Percentiles rank a stretch among this genome's conserved stretches.
Conservation (phyloP, 2,888 invertebrate species). For the Vesta saturnalis region DNA sequence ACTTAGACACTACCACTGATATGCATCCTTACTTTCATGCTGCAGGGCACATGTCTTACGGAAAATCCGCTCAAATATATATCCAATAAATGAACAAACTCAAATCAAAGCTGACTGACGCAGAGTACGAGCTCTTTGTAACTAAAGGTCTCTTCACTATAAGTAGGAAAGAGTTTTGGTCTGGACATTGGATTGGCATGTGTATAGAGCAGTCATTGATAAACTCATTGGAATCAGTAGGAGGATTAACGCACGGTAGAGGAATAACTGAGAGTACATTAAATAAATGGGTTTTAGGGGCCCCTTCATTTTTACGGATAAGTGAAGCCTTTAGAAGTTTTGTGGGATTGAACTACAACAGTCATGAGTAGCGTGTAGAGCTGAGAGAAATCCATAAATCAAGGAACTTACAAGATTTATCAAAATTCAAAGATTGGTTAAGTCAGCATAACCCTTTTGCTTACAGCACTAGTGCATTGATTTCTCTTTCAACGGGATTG, state of each 20-base stretch:
- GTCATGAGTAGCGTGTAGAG: not conserved
- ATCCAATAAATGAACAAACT: not conserved
- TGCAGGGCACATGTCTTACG: too few relatives aligned
- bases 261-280: too few relatives aligned
- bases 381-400: constrained; percentile 1
- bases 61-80: too few relatives aligned
- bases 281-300: constrained; percentile 6
- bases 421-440: too few relatives aligned
- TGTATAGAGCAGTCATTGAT: constrained; percentile 1
- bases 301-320: not conserved
- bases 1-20: too few relatives aligned
- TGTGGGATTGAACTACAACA: not conserved
- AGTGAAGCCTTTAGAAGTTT: constrained; percentile 7
- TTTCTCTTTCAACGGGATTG: not conserved
- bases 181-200: not conserved
- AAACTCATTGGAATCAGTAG: not conserved
- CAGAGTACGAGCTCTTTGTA: not conserved
- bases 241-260: too few relatives aligned
- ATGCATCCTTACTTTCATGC: too few relatives aligned
- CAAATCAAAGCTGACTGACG: too few relatives aligned
- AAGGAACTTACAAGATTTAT: too few relatives aligned
- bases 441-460: too few relatives aligned
- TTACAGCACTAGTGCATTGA: not conserved
- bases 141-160: not conserved
- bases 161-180: not conserved